Evolutionary conservation across 2,888 invertebrate genomes (phyloP), one percentile per base, ranked within the genome.

Genomic region (Ornithoptera priamus): DNA sequence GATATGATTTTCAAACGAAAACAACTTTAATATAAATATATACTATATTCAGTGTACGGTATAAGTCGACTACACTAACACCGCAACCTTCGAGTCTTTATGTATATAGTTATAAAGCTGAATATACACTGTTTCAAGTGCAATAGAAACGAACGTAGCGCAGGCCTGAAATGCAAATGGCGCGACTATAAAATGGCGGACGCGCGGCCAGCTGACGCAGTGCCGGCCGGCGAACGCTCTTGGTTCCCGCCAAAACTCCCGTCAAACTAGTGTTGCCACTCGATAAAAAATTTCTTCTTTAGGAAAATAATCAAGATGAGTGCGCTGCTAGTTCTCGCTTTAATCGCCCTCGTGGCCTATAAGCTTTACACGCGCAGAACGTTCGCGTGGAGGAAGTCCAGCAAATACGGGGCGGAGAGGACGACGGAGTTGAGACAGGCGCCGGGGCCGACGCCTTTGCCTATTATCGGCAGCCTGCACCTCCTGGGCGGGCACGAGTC

Each of bases 381-480:
- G 59, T 76, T 85, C 0, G 75, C 77, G 67, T 80, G 75, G 74
- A 83, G 77, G 69, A 85, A 77, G 68, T 67, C 76, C 1, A 81
- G 75, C 2, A 87, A 81, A 71, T 80, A 86, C 71, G 85, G 84
- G 24, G 84, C 78, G 1, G 74, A 73, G 22, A 80, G 77, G 62
- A 72, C 77, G 6, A 73, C 80, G 20, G 75, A 80, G n/a, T 75
- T 89, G 17, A 83, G 82, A 70, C 83, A 89, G 73, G 94, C 95
- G 17, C 95, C 96, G 59, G 96, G 96, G 0, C 96, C 96, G 0
- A 80, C 84, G 22, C 93, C 95, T 18, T 77, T 92, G 72, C 97
- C 97, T 0, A 75, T 97, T 0, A 88, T 97, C 70, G 97, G 97
- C 22, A 95, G 94, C 81, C 87, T 96, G 73, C 95, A 96, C 81